These are phyloP conservation scores for Thermophis baileyi DNA, from an alignment of 2,113 vertebrate genomes.

Conservation along the genomic window DNA sequence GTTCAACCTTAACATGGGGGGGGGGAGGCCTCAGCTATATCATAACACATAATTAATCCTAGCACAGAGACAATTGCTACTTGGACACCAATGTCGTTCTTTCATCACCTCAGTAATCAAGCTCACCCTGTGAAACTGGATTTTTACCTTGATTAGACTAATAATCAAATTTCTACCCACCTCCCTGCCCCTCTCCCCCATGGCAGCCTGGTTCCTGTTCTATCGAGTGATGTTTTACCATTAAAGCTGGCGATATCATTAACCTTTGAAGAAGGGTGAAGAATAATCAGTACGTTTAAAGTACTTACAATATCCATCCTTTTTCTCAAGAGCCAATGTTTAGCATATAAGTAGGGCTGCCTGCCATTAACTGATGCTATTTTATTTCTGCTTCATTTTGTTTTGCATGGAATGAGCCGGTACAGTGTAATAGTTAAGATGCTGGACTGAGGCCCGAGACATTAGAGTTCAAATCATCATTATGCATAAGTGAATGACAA, in stretches of 20 bases:
- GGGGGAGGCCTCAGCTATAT: neutral
- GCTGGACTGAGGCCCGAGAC: neutral
- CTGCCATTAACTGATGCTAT: neutral
- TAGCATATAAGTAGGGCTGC: conserved; percentile 31
- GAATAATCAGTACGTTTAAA: conserved; percentile 52
- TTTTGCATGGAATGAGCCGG: neutral
- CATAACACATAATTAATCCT: conserved; percentile 23
- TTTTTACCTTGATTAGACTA: conserved; percentile 66
- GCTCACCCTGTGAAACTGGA: conserved; percentile 57
- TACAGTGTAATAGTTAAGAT: neutral
- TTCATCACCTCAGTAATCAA: conserved; percentile 65
- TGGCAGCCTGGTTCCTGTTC: neutral
- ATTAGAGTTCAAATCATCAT: neutral
- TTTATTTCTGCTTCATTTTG: conserved; percentile 9
- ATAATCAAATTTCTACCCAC: conserved; percentile 56
- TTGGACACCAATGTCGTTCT: conserved; percentile 31
- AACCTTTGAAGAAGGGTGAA: conserved; percentile 39
- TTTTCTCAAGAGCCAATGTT: conserved; percentile 17
- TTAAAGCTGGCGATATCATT: conserved; percentile 51
- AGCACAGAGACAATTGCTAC: conserved; percentile 48
- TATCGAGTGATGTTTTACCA: conserved; percentile 17
- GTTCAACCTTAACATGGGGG: accelerated
- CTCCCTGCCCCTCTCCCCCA: conserved; percentile 19
- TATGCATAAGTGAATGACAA: neutral
- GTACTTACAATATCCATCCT: conserved; percentile 15